A percentile compares a stretch with the other conserved stretches of the same genome.
Conservation (phyloP, 2,888 invertebrate species). For the Temnothorax ravouxi region DNA sequence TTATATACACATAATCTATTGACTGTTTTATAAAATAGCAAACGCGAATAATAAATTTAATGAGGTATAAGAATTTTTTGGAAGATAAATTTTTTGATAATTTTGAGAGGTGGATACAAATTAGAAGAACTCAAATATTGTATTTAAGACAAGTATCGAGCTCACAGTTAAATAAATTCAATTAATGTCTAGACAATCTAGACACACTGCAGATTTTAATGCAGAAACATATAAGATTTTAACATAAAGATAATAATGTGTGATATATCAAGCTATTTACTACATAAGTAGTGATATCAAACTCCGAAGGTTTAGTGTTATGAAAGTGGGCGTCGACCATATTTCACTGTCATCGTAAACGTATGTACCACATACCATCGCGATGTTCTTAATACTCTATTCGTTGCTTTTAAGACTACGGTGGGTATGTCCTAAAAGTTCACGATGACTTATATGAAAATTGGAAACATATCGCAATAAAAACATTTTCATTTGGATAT, state of each 20-base stretch:
- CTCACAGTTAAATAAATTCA: not conserved
- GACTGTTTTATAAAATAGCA: not conserved
- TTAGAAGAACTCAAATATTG: not conserved
- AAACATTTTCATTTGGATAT: not conserved
- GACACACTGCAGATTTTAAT: not conserved
- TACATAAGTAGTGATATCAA: conserved; percentile 34
- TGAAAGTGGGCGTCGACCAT: conserved; percentile 49
- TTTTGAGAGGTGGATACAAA: not conserved
- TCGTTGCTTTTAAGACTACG: conserved; percentile 9
- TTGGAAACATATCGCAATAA: not conserved
- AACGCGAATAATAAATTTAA: not conserved
- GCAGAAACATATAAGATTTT: not conserved
- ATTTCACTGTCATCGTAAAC: conserved; percentile 42
- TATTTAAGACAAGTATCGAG: not conserved
- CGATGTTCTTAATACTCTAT: conserved; percentile 22
- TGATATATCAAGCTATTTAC: conserved; percentile 16
- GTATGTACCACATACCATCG: conserved; percentile 1
- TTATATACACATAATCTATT: not conserved
- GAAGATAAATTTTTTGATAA: not conserved
- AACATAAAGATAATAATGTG: not conserved
- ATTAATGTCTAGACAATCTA: not conserved
- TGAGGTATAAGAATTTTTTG: not conserved
- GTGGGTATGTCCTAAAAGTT: not conserved
- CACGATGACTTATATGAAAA: not conserved
- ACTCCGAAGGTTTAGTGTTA: conserved; percentile 34